phyloP scores from a whole-genome alignment of 2,113 vertebrate species.

The Sprattus sprattus region DNA sequence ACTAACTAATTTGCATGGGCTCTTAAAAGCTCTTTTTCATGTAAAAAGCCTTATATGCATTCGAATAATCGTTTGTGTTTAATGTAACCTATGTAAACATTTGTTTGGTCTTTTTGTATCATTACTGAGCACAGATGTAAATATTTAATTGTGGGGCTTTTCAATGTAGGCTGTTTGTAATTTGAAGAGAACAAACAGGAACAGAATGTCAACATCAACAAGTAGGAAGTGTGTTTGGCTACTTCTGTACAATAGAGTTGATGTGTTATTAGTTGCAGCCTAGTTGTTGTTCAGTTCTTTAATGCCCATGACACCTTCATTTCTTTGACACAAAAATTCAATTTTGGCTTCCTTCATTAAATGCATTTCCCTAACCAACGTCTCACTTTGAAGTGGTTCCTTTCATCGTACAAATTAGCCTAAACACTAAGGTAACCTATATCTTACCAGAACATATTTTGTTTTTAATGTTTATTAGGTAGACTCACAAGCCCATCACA shows the following conservation, averaged over 20 bases:
- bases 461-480: too few relatives aligned
- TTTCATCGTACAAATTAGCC: background rate
- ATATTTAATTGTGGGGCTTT: constrained; percentile 42
- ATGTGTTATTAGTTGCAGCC: background rate
- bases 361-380: background rate
- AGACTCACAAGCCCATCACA: too few relatives aligned
- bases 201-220: too few relatives aligned
- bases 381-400: background rate
- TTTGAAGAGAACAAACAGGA: too few relatives aligned
- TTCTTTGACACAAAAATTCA: background rate
- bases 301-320: background rate
- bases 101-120: constrained; percentile 32
- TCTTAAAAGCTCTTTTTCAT: constrained; percentile 46
- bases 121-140: constrained; percentile 41
- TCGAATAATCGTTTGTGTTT: constrained; percentile 15
- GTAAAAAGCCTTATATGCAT: constrained; percentile 25
- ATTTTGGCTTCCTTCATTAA: background rate
- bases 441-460: too few relatives aligned
- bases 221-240: background rate
- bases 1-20: background rate
- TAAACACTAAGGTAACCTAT: background rate
- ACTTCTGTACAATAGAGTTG: background rate
- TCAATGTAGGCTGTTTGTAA: background rate
- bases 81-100: constrained; percentile 36
- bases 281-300: background rate